These are phyloP conservation scores for Drosophila demipolita DNA, from an alignment of 2,888 invertebrate genomes.

Conservation along the genomic window DNA sequence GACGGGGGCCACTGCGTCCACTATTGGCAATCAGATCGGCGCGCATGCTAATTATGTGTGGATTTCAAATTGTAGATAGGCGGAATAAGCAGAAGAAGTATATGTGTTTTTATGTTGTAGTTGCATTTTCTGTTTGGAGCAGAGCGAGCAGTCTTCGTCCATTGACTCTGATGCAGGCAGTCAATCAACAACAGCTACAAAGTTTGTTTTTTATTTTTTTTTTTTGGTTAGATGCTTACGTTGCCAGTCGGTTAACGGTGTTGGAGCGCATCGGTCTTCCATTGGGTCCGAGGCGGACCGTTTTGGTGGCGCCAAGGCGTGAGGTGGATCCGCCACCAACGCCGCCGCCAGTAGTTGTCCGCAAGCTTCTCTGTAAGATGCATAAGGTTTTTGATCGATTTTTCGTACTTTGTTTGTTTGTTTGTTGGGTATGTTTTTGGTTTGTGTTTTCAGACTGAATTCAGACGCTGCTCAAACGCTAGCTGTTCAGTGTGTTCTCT, in stretches of 20 bases:
- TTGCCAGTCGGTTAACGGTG: slow-evolving; percentile 83
- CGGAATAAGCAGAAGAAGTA: slow-evolving; percentile 72
- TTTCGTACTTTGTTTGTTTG: slow-evolving; percentile 2
- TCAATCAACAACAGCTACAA: slow-evolving; percentile 42
- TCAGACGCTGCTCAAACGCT: slow-evolving; percentile 38
- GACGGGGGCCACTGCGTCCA: slow-evolving; percentile 48
- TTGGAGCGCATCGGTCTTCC: slow-evolving; percentile 83
- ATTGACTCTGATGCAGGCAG: slow-evolving; percentile 16
- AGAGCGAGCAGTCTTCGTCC: slow-evolving; percentile 38
- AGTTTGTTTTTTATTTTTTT: slow-evolving; percentile 29
- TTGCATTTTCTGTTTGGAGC: slow-evolving; percentile 27
- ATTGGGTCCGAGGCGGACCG: slow-evolving; percentile 82
- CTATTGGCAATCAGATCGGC: slow-evolving; percentile 82
- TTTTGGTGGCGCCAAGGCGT: slow-evolving; percentile 78
- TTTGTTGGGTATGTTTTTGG: slow-evolving; percentile 36
- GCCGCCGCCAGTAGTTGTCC: slow-evolving; percentile 66
- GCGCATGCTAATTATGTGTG: slow-evolving; percentile 82
- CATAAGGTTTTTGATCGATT: slow-evolving; percentile 78
- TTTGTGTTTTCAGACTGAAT: slow-evolving; percentile 50
- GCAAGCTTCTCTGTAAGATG: slow-evolving; percentile 85
- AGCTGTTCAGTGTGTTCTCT: slow-evolving; percentile 40
- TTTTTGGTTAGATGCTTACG: slow-evolving; percentile 82
- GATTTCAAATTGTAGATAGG: slow-evolving; percentile 46
- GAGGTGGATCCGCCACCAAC: slow-evolving; percentile 6
- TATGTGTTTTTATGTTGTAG: slow-evolving; percentile 62